These are phyloP conservation scores for Polia nebulosa DNA, from an alignment of 2,888 invertebrate species.

Conservation along the genomic window DNA sequence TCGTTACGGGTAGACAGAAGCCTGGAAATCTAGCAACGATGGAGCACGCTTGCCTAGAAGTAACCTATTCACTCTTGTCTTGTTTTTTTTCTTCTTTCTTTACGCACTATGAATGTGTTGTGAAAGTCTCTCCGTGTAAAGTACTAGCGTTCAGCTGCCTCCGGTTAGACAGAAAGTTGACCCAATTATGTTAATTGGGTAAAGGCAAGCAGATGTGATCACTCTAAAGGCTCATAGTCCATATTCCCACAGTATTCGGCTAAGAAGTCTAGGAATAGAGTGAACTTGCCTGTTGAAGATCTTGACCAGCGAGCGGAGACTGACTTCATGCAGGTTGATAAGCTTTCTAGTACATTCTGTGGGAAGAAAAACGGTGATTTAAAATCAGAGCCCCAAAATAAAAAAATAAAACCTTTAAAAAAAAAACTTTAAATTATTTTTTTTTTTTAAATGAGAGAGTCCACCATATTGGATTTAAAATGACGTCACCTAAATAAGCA, in stretches of 20 bases:
- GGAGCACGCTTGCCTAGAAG: no score
- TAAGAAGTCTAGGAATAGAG: constrained; percentile 84
- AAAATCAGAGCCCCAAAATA: no score
- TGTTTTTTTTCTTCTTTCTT: no score
- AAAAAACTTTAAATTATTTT: no score
- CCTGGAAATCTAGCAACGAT: no score
- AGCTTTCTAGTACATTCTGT: constrained; percentile 81
- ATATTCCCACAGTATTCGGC: constrained; percentile 86
- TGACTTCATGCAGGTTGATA: constrained; percentile 83
- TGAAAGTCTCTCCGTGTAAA: no score
- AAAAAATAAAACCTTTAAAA: no score
- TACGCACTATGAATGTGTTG: no score
- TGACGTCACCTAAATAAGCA: no score
- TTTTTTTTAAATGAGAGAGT: no score
- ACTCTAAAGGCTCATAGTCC: constrained; percentile 77
- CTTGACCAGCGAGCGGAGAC: constrained; percentile 81
- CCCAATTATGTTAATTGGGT: not conserved
- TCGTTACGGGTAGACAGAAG: not conserved
- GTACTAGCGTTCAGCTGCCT: not conserved
- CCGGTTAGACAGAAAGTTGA: not conserved
- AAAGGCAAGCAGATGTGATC: not conserved
- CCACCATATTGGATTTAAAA: no score
- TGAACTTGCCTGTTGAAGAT: constrained; percentile 82
- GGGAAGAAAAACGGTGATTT: constrained; percentile 25
- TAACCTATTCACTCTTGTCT: no score